A percentile compares a stretch with the other conserved stretches of the same genome.
Conservation (phyloP, 2,888 invertebrate species). For the Tigriopus californicus region DNA sequence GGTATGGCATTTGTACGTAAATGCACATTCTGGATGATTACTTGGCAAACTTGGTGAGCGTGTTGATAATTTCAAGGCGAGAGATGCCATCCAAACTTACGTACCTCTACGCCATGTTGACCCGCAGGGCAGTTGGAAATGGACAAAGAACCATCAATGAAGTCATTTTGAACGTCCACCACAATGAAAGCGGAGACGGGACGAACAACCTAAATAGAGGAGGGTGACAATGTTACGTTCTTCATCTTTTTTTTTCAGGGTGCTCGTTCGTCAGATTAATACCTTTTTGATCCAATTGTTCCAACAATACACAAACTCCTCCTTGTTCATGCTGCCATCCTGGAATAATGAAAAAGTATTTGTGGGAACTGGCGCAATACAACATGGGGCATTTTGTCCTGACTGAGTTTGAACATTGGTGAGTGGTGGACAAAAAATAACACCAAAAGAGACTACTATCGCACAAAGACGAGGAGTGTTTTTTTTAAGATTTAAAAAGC, state of each 20-base stretch:
- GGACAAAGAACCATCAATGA: slow-evolving; percentile 80
- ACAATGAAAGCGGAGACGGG: slow-evolving; percentile 74
- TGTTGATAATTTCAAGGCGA: not conserved
- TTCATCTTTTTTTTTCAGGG: not conserved
- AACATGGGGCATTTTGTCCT: no score
- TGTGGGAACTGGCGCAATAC: no score
- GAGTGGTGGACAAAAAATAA: no score
- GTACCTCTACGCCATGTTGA: slow-evolving; percentile 67
- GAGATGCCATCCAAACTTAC: slow-evolving; percentile 18
- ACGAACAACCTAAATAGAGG: slow-evolving; percentile 44
- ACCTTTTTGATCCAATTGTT: slow-evolving; percentile 68
- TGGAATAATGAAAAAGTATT: slow-evolving; percentile 15
- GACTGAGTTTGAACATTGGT: no score
- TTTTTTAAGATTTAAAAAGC: no score
- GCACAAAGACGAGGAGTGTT: no score
- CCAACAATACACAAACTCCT: slow-evolving; percentile 71
- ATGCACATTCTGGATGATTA: no score
- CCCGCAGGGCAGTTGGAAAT: slow-evolving; percentile 81
- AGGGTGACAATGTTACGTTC: slow-evolving; percentile 6
- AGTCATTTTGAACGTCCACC: slow-evolving; percentile 95
- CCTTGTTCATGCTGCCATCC: slow-evolving; percentile 42
- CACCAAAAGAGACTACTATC: no score
- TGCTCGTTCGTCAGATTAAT: not conserved
- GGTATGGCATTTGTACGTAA: no score
- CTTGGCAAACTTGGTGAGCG: not conserved